Percentiles rank a stretch among this genome's conserved stretches.
These are phyloP conservation scores for Drosophila phalerata DNA, from an alignment of 2,888 invertebrate genomes.

Conservation along the genomic window DNA sequence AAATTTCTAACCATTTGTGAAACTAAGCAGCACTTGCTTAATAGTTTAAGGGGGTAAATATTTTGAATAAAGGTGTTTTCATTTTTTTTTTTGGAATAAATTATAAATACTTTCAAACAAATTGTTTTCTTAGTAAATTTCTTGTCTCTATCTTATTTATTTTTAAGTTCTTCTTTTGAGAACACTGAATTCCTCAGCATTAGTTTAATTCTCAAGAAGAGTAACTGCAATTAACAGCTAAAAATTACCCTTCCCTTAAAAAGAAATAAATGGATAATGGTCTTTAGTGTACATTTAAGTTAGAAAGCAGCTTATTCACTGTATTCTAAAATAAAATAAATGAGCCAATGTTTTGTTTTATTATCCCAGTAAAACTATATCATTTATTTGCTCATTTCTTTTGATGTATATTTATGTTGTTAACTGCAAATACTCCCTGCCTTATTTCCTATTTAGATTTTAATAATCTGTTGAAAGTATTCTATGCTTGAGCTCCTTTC, in stretches of 20 bases:
- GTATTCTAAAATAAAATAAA: neutral
- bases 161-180: too few species aligned
- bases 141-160: neutral
- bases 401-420: neutral
- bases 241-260: neutral
- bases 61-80: too few species aligned
- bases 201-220: neutral
- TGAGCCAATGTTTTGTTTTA: constrained; percentile 3
- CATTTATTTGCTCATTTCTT: neutral
- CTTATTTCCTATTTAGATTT: neutral
- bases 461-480: constrained; percentile 5
- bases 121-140: neutral
- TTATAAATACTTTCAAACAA: too few species aligned
- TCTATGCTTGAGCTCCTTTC: constrained; percentile 20
- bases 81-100: too few species aligned
- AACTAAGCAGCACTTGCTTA: neutral
- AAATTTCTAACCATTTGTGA: neutral
- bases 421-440: neutral
- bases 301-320: neutral
- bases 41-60: too few species aligned
- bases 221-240: neutral
- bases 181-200: neutral
- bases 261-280: neutral
- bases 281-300: neutral
- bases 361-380: neutral